These are phyloP conservation scores for Leptinotarsa tumamoca DNA, from an alignment of 2,888 invertebrate genomes.

Conservation along the genomic window DNA sequence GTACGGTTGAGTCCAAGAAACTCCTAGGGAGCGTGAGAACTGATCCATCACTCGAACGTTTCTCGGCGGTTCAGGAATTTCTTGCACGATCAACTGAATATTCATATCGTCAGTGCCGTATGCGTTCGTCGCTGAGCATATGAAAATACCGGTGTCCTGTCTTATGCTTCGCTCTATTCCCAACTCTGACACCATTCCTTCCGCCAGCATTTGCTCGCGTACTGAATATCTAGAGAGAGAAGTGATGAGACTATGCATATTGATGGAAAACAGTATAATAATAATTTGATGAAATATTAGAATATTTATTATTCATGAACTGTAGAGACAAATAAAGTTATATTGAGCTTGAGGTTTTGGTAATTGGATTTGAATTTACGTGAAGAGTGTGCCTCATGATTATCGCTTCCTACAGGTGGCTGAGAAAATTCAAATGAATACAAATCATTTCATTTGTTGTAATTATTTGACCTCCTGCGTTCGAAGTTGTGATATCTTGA, in stretches of 20 bases:
- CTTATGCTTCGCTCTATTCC: constrained; percentile 86
- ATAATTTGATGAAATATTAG: too few species aligned
- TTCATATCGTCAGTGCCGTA: constrained; percentile 93
- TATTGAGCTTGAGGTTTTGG: too few species aligned
- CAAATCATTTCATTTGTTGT: too few species aligned
- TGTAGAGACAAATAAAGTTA: too few species aligned
- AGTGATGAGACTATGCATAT: constrained; percentile 46
- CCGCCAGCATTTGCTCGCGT: constrained; percentile 81
- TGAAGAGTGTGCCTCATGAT: too few species aligned
- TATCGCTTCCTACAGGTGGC: too few species aligned
- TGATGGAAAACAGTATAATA: too few species aligned
- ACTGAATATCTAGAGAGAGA: constrained; percentile 73
- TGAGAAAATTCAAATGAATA: too few species aligned
- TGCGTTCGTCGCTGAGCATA: constrained; percentile 88
- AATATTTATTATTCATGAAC: too few species aligned
- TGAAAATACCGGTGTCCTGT: constrained; percentile 89
- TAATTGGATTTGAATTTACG: too few species aligned
- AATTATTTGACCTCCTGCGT: too few species aligned
- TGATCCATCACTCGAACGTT: constrained; percentile 88
- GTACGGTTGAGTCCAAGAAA: constrained; percentile 91
- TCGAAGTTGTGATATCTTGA: too few species aligned
- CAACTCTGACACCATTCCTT: constrained; percentile 87
- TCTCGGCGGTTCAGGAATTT: constrained; percentile 90
- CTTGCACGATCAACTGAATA: constrained; percentile 90
- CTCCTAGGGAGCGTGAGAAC: constrained; percentile 84